Conservation (phyloP, 2,113 vertebrate genomes). For the Uria lomvia region DNA sequence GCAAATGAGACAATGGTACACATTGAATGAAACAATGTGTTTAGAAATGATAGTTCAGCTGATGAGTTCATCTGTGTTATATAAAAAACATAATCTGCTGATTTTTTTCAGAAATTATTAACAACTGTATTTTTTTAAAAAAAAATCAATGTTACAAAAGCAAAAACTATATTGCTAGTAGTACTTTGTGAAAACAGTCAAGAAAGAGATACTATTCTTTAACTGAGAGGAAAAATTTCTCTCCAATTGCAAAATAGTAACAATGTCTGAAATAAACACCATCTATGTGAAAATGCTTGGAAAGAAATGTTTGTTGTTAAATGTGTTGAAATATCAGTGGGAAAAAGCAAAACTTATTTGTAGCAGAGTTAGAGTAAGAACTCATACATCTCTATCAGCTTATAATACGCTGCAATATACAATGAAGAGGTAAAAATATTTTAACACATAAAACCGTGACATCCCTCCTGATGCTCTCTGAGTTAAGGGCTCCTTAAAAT, state of each 20-base stretch:
- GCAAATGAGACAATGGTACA: not conserved
- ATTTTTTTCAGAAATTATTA: not conserved
- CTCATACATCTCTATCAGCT: not conserved
- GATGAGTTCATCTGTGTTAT: not conserved
- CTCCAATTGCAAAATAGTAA: not conserved
- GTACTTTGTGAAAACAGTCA: not conserved
- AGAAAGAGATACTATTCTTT: not conserved
- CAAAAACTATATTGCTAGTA: not conserved
- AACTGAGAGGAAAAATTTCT: not conserved
- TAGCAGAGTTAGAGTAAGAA: not conserved
- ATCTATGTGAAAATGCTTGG: not conserved
- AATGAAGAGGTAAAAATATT: not conserved
- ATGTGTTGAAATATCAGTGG: not conserved
- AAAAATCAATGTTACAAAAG: not conserved
- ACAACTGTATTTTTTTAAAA: not conserved
- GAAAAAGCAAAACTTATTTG: not conserved
- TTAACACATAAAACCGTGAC: not conserved
- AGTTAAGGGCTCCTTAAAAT: not conserved
- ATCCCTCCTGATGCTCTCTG: not conserved
- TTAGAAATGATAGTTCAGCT: not conserved
- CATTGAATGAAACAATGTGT: not conserved
- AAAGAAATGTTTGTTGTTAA: not conserved
- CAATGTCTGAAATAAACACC: not conserved
- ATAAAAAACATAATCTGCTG: not conserved
- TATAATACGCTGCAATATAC: not conserved